Evolutionary conservation across 2,113 vertebrate genomes (phyloP).

Genomic region (Apeltes quadracus): DNA sequence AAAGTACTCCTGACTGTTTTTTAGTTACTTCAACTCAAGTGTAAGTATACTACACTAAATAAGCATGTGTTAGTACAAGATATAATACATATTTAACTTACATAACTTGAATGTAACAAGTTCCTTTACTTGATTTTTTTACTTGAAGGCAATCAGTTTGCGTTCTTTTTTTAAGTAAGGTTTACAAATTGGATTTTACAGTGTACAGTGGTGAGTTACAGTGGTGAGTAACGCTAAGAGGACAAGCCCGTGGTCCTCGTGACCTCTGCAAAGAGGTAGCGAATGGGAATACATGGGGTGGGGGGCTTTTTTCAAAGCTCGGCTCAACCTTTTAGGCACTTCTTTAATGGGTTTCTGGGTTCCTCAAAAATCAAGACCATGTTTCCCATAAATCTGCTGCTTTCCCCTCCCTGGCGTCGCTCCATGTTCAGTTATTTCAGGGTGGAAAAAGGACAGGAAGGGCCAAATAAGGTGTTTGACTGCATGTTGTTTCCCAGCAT

Average conservation of each 20-base stretch:
- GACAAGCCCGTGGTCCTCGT: constrained; percentile 36
- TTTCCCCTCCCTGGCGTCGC: background rate
- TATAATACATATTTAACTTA: too few relatives aligned
- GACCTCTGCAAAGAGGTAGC: constrained; percentile 26
- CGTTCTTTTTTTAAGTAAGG: too few relatives aligned
- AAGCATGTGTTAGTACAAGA: too few relatives aligned
- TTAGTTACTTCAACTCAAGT: too few relatives aligned
- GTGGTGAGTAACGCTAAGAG: constrained; percentile 57
- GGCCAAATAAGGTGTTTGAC: background rate
- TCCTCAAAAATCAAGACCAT: constrained; percentile 27
- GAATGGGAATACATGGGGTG: background rate
- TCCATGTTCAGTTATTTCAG: constrained; percentile 4
- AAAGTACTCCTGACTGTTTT: too few relatives aligned
- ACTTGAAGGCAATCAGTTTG: too few relatives aligned
- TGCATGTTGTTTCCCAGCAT: background rate
- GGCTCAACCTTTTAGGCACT: background rate
- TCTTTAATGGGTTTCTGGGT: constrained; percentile 17
- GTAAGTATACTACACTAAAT: too few relatives aligned
- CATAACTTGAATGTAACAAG: too few relatives aligned
- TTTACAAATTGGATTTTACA: too few relatives aligned
- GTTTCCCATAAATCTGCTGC: constrained; percentile 13
- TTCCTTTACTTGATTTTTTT: too few relatives aligned
- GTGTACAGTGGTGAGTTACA: too few relatives aligned
- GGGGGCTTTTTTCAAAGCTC: constrained; percentile 10
- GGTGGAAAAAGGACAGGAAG: background rate